Evolutionary conservation across 2,113 vertebrate species (phyloP).

Genomic region (Urocynchramus pylzowi): DNA sequence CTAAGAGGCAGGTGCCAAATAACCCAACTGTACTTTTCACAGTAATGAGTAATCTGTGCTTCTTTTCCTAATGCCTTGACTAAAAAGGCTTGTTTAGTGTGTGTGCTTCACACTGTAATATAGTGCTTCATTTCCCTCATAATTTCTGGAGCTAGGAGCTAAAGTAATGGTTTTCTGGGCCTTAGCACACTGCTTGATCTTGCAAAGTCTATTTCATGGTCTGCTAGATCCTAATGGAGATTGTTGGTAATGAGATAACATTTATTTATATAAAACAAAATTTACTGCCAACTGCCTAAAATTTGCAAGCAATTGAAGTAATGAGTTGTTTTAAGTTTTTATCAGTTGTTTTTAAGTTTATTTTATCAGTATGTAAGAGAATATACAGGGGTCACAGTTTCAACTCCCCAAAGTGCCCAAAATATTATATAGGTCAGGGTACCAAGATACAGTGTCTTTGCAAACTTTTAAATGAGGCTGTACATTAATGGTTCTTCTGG

Average conservation of each 20-base stretch:
- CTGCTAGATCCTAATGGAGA: conserved; percentile 75
- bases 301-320: conserved; percentile 49
- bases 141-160: conserved; percentile 70
- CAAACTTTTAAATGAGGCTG: not conserved
- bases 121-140: conserved; percentile 73
- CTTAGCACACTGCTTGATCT: conserved; percentile 73
- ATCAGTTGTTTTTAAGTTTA: no score
- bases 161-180: conserved; percentile 69
- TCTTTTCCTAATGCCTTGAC: conserved; percentile 54
- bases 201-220: conserved; percentile 80
- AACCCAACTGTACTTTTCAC: conserved; percentile 53
- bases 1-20: conserved; percentile 46
- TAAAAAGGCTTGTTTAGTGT: conserved; percentile 65
- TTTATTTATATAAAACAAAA: conserved; percentile 79
- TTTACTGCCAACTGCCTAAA: conserved; percentile 65
- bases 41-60: conserved; percentile 47
- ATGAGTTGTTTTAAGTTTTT: conserved; percentile 22
- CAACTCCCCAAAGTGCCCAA: not conserved
- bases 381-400: not conserved
- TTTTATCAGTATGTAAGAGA: conserved; percentile 10
- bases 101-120: conserved; percentile 61
- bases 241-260: conserved; percentile 76
- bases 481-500: not conserved
- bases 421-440: not conserved
- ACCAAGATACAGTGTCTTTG: not conserved